A percentile compares a stretch with the other conserved stretches of the same genome.
Conservation (phyloP, 1,140 invertebrate genomes). For the Coelopa frigida region DNA sequence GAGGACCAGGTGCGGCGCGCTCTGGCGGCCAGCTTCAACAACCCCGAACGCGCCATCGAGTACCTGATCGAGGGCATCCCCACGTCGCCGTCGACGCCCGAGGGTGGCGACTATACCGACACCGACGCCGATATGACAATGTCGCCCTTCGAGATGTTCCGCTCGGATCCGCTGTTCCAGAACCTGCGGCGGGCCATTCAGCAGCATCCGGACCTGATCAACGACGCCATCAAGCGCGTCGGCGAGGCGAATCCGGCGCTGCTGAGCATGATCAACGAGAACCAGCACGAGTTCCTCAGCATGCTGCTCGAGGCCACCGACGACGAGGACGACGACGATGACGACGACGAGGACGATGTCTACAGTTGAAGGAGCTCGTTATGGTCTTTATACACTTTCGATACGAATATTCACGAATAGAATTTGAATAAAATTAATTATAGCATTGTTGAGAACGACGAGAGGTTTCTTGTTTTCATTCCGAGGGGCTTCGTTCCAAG, state of each 20-base stretch:
- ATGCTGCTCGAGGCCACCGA: conserved; percentile 10
- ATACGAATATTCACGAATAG: not conserved
- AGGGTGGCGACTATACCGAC: conserved; percentile 1
- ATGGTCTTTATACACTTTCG: not conserved
- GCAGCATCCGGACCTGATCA: conserved; percentile 13
- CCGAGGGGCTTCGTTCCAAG: too few species aligned
- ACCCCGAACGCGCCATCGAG: conserved; percentile 28
- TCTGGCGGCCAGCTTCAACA: conserved; percentile 20
- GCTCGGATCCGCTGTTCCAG: conserved; percentile 15
- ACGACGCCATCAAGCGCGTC: conserved; percentile 12
- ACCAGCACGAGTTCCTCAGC: conserved; percentile 15
- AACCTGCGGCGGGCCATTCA: conserved; percentile 12
- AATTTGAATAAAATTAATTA: not conserved
- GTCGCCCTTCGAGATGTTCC: conserved; percentile 14
- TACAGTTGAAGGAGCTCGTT: not conserved
- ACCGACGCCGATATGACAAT: conserved; percentile 6
- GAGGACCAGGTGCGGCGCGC: conserved; percentile 20
- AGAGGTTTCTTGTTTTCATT: too few species aligned
- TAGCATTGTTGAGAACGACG: too few species aligned
- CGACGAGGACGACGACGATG: conserved; percentile 11
- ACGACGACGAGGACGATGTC: conserved; percentile 3
- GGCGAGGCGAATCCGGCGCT: conserved; percentile 12
- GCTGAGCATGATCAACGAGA: conserved; percentile 15
- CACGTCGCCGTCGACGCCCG: conserved; percentile 1
- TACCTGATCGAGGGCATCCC: conserved; percentile 22